These are phyloP conservation scores for Falco berigora DNA, from an alignment of 2,797 vertebrate species.

Conservation along the genomic window DNA sequence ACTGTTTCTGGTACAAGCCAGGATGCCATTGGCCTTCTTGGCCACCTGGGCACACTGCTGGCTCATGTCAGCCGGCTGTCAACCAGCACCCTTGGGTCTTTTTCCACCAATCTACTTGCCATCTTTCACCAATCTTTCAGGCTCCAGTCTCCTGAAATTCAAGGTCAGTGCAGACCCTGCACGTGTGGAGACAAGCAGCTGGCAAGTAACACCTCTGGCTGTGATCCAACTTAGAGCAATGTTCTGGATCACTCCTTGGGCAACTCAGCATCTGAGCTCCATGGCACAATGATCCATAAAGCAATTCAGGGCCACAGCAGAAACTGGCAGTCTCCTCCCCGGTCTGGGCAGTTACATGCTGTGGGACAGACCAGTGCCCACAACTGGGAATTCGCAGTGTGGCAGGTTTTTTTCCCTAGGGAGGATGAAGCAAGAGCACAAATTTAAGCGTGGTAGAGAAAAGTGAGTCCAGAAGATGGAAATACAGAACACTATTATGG, in stretches of 20 bases:
- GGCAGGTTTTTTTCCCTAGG: not conserved
- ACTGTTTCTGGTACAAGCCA: too few species aligned
- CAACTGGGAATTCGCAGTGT: too few species aligned
- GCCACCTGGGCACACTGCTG: too few species aligned
- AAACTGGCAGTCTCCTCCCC: not conserved
- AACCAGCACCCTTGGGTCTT: too few species aligned
- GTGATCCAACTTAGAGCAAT: too few species aligned
- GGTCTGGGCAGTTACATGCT: not conserved
- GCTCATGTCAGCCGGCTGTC: too few species aligned
- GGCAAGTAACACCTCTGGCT: not conserved
- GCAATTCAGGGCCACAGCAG: not conserved
- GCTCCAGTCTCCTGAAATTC: not conserved
- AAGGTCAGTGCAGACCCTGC: accelerated
- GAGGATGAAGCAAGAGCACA: not conserved
- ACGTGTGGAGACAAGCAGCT: not conserved
- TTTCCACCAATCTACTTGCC: too few species aligned
- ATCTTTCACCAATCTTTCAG: not conserved
- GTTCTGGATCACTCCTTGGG: not conserved
- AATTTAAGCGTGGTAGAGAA: not conserved
- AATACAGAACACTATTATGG: not conserved
- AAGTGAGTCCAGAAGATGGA: not conserved
- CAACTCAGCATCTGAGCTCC: not conserved
- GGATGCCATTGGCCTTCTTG: too few species aligned
- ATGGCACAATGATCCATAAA: not conserved
- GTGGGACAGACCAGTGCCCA: not conserved